Percentiles rank a stretch among this genome's conserved stretches.
These are phyloP conservation scores for Cerastoderma edule DNA, from an alignment of 2,888 invertebrate genomes.

Conservation along the genomic window DNA sequence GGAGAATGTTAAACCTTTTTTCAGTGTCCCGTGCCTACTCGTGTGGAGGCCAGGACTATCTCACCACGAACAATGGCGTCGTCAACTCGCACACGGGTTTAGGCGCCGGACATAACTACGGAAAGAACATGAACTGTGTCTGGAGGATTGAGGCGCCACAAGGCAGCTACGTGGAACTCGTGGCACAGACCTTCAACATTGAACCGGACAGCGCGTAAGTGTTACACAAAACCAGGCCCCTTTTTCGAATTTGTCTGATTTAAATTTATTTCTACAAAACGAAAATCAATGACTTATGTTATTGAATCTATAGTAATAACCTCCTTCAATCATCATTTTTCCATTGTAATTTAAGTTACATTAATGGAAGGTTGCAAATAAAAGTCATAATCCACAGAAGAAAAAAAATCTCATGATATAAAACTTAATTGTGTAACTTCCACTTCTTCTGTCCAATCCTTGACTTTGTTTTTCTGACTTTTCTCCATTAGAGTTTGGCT, in stretches of 20 bases:
- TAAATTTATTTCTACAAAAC: too few species aligned
- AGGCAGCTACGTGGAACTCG: slow-evolving; percentile 44
- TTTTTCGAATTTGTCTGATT: too few species aligned
- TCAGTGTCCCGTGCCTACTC: slow-evolving; percentile 29
- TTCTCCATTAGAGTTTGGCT: too few species aligned
- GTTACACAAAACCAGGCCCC: background rate
- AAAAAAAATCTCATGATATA: too few species aligned
- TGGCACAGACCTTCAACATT: slow-evolving; percentile 38
- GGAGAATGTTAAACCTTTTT: background rate
- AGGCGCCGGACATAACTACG: slow-evolving; percentile 47
- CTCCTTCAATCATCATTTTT: too few species aligned
- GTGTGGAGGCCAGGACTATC: slow-evolving; percentile 30
- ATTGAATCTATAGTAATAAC: background rate
- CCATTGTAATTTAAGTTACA: too few species aligned
- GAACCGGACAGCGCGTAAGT: slow-evolving; percentile 45
- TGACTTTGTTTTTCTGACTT: too few species aligned
- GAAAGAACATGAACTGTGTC: slow-evolving; percentile 49
- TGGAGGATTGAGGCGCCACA: slow-evolving; percentile 55
- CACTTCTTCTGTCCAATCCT: too few species aligned
- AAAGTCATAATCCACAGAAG: too few species aligned
- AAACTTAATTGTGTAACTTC: too few species aligned
- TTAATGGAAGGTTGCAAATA: too few species aligned
- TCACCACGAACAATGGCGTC: slow-evolving; percentile 36
- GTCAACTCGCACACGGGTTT: slow-evolving; percentile 43
- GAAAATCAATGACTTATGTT: too few species aligned